phyloP scores from a whole-genome alignment of 2,113 vertebrate species.

The Nettapus auritus region DNA sequence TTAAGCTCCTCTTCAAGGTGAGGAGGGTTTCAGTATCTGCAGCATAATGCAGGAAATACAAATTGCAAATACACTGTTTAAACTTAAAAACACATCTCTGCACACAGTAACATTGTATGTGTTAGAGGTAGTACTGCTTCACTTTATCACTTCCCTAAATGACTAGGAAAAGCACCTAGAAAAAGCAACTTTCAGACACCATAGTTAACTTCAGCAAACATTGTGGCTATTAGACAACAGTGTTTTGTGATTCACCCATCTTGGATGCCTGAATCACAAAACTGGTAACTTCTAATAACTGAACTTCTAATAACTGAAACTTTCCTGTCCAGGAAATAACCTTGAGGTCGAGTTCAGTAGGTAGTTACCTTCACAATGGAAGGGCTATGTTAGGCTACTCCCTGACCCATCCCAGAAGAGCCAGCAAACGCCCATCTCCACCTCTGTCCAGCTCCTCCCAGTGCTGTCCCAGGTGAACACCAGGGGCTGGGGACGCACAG shows the following conservation, averaged over 20 bases:
- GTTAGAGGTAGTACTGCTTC: neutral
- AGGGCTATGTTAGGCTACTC: neutral
- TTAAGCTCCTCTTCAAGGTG: neutral
- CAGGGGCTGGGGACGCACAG: rapidly evolving
- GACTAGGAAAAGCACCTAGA: neutral
- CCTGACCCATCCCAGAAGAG: neutral
- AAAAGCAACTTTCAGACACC: neutral
- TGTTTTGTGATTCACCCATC: neutral
- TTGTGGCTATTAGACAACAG: neutral
- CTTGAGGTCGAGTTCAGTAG: neutral
- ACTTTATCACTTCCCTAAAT: neutral
- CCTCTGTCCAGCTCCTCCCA: neutral
- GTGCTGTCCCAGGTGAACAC: neutral
- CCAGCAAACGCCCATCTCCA: neutral
- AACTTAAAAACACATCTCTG: neutral
- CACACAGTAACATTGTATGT: neutral
- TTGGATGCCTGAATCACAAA: no score
- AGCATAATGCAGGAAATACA: neutral
- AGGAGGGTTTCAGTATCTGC: neutral
- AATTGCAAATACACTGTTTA: neutral
- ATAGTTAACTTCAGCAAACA: neutral
- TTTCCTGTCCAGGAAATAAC: neutral
- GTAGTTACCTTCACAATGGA: neutral
- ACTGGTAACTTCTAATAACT: no score
- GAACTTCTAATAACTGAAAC: no score